Evolutionary conservation across 2,888 invertebrate species (phyloP), one percentile per base, ranked within the genome.

Genomic region (Diarsia mendica): DNA sequence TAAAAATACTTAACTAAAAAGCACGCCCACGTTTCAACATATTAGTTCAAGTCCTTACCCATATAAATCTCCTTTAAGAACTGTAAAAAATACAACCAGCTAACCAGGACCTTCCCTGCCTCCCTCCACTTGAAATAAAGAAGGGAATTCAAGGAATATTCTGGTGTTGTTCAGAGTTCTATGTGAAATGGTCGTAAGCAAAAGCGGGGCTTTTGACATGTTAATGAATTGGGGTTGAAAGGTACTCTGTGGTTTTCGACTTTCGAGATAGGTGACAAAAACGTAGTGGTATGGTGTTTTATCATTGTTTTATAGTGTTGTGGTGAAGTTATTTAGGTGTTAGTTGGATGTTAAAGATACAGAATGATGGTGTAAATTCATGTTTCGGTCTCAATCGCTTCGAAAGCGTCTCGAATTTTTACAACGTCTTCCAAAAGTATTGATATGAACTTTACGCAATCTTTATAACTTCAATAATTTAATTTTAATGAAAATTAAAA

Each of bases 1-100:
- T 80, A 83, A 81, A 82, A 74, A 67, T 72, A n/a, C n/a, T n/a
- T n/a, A n/a, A 75, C 64, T 66, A 58, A 69, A 77, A 79, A 82
- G 64, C 77, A 68, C 79, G 75, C 80, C 69, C 83, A 87, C 83
- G 75, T 83, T 77, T 80, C 65, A 79, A 80, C 85, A 81, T 88
- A 90, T 91, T 89, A 87, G 81, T 90, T 75, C 74, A 80, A 80
- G 87, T 89, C 89, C 49, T 67, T 68, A 80, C 84, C 79, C 87
- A 87, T 82, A 88, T 84, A 86, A 84, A 83, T 85, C 86, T 80
- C 72, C 71, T 85, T 83, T 83, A 85, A 88, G 85, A 73, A 87
- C 49, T 44, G 78, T 82, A 85, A 85, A 84, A 86, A 85, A 23
- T 10, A 5, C 11, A 18, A 65, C 88, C 85, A 87, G 9, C 74